These are phyloP conservation scores for Crossaster papposus DNA, from an alignment of 53 echinoderm and acorn worm species.

Conservation along the genomic window DNA sequence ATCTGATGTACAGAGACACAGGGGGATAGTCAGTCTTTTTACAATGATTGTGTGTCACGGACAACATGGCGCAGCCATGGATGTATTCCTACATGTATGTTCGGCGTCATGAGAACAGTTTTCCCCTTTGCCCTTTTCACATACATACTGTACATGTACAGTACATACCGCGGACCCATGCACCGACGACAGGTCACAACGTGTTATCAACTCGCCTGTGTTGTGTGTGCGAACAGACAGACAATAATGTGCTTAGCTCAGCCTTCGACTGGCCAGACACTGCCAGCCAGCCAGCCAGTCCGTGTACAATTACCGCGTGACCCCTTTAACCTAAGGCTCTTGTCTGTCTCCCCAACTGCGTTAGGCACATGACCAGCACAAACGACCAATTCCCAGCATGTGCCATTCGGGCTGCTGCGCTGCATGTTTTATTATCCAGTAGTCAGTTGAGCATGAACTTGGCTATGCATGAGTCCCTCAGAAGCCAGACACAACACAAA, in stretches of 20 bases:
- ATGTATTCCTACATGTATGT: neutral
- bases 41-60: neutral
- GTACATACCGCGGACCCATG: conserved; percentile 8
- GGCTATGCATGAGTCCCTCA: conserved; percentile 2
- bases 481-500: conserved; percentile 16
- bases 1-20: neutral
- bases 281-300: conserved; percentile 26
- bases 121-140: conserved; percentile 6
- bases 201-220: conserved; percentile 29
- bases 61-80: conserved; percentile 11
- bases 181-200: conserved; percentile 27
- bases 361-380: conserved; percentile 53
- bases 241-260: conserved; percentile 29
- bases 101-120: conserved; percentile 25
- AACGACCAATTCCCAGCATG: conserved; percentile 37
- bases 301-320: conserved; percentile 61
- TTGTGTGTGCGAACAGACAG: neutral
- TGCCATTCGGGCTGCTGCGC: too few relatives aligned
- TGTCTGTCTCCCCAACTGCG: conserved; percentile 57
- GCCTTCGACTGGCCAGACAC: conserved; percentile 53
- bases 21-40: neutral
- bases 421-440: conserved; percentile 42
- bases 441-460: conserved; percentile 32
- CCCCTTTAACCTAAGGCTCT: conserved; percentile 53
- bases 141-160: too few relatives aligned